These are phyloP conservation scores for Cryptoblepharus egeriae DNA, from an alignment of 2,797 vertebrate genomes.

Conservation along the genomic window DNA sequence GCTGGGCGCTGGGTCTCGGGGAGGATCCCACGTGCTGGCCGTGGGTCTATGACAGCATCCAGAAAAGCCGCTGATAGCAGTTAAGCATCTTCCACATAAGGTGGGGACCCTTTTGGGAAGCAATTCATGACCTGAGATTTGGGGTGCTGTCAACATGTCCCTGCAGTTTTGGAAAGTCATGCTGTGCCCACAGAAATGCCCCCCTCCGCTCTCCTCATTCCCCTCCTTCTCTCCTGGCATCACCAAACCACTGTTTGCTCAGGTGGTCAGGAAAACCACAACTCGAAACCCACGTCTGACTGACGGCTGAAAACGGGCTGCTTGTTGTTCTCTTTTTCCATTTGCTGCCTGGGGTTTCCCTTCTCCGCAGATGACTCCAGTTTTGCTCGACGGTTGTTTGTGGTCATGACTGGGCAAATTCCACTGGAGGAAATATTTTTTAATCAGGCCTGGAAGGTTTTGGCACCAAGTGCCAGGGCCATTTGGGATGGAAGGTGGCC, in stretches of 20 bases:
- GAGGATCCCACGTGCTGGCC: too few species aligned
- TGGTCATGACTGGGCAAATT: background rate
- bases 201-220: background rate
- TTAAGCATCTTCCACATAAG: too few species aligned
- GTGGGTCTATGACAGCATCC: too few species aligned
- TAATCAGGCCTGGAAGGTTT: too few species aligned
- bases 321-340: background rate
- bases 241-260: background rate
- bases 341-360: slow-evolving; percentile 43
- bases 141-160: too few species aligned
- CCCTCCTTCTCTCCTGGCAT: rapidly evolving
- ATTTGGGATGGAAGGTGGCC: too few species aligned
- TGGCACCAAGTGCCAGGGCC: too few species aligned
- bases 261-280: slow-evolving; percentile 1
- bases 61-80: too few species aligned
- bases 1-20: too few species aligned
- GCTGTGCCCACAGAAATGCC: background rate
- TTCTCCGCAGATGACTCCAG: background rate
- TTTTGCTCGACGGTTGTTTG: background rate
- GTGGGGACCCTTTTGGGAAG: too few species aligned
- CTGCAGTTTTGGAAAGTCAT: background rate
- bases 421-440: too few species aligned
- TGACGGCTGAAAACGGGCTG: background rate
- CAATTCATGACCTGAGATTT: too few species aligned
- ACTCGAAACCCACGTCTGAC: slow-evolving; percentile 14